A percentile compares a stretch with the other conserved stretches of the same genome.
phyloP scores from a whole-genome alignment of 2,888 invertebrate species.

The Tinea trinotella region DNA sequence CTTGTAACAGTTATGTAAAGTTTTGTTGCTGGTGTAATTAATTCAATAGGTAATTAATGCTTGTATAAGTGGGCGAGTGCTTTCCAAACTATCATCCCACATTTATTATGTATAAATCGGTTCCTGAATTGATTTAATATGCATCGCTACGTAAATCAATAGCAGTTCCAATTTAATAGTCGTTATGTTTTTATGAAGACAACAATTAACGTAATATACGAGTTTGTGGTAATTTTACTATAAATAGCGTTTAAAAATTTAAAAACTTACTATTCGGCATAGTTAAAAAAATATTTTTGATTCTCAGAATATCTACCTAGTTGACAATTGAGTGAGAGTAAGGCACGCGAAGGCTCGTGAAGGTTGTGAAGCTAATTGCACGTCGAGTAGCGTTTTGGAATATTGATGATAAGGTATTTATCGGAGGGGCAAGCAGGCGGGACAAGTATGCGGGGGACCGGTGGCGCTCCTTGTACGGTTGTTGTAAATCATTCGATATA shows the following conservation, averaged over 20 bases:
- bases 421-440: conserved; percentile 45
- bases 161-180: conserved; percentile 5
- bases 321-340: conserved; percentile 24
- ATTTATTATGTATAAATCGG: conserved; percentile 47
- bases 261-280: too few relatives aligned
- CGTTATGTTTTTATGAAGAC: neutral
- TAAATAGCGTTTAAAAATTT: neutral
- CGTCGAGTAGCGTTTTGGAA: conserved; percentile 68
- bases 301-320: too few relatives aligned
- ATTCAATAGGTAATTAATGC: conserved; percentile 41
- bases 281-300: too few relatives aligned
- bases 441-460: conserved; percentile 1
- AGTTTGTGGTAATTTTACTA: neutral
- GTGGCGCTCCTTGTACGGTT: conserved; percentile 54
- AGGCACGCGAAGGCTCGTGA: conserved; percentile 57
- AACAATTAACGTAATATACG: neutral
- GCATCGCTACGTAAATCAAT: conserved; percentile 31
- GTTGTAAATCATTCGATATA: conserved; percentile 60
- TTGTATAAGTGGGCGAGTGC: conserved; percentile 44
- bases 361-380: conserved; percentile 68
- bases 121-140: conserved; percentile 54
- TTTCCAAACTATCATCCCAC: conserved; percentile 43
- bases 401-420: conserved; percentile 71
- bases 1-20: conserved; percentile 3
- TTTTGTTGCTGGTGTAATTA: neutral